Conservation (phyloP, 2,113 vertebrate genomes). For the Pterocles gutturalis region DNA sequence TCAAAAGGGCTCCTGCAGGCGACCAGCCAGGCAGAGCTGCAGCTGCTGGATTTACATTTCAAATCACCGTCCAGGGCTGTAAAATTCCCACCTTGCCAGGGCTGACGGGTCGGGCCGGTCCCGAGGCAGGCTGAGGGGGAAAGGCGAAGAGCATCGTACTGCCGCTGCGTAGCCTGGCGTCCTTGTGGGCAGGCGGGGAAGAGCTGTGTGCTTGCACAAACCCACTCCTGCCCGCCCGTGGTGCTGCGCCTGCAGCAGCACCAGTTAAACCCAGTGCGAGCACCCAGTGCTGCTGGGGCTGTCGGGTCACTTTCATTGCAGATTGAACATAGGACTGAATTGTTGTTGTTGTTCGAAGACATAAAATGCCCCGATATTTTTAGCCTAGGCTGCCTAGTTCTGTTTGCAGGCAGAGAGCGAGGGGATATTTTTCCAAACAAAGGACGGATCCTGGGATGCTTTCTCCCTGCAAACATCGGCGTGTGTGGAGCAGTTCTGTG, state of each 20-base stretch:
- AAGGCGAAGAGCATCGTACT: fast-evolving
- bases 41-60: background rate
- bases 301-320: background rate
- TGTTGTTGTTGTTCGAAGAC: background rate
- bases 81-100: background rate
- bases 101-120: fast-evolving
- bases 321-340: fast-evolving
- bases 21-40: background rate
- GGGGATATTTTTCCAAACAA: background rate
- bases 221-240: fast-evolving
- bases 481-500: background rate
- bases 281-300: background rate
- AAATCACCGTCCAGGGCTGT: fast-evolving
- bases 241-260: background rate
- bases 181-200: fast-evolving
- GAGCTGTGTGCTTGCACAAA: background rate
- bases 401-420: background rate
- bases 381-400: background rate
- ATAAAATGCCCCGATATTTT: background rate
- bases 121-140: too few relatives aligned
- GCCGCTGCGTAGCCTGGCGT: fast-evolving
- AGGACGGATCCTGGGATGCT: background rate
- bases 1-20: background rate
- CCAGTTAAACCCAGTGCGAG: background rate
- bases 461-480: fast-evolving